A percentile compares a stretch with the other conserved stretches of the same genome.
Conservation (phyloP, 2,113 vertebrate species). For the Dryoscopus gambensis region DNA sequence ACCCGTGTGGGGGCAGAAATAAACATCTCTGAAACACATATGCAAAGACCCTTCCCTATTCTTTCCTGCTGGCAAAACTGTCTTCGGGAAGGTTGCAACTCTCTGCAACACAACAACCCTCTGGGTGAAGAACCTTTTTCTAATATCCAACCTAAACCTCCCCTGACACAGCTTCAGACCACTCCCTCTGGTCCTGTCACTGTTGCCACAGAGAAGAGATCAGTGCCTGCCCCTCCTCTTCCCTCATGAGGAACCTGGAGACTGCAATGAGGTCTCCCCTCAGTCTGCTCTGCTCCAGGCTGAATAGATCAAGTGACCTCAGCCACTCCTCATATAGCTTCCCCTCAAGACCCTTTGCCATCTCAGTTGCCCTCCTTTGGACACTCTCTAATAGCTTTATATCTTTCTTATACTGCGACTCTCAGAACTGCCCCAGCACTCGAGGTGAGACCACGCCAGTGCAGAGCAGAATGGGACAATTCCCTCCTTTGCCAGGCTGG, state of each 20-base stretch:
- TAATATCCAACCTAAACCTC: not conserved
- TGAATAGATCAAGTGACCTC: not conserved
- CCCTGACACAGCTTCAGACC: not conserved
- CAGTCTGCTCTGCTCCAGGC: not conserved
- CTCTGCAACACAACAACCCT: too few relatives aligned
- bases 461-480: not conserved
- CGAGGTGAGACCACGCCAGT: accelerated
- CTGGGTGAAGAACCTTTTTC: not conserved
- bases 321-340: accelerated
- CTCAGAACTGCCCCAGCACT: not conserved
- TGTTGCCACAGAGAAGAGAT: too few relatives aligned
- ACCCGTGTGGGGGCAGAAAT: too few relatives aligned
- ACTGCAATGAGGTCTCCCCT: not conserved
- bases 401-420: accelerated
- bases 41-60: too few relatives aligned
- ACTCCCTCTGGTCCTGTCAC: not conserved
- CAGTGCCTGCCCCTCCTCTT: accelerated
- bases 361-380: not conserved
- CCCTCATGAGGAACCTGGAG: accelerated
- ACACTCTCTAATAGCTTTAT: not conserved
- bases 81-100: too few relatives aligned
- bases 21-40: too few relatives aligned
- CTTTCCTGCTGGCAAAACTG: too few relatives aligned
- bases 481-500: accelerated
- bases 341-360: not conserved